A percentile compares a stretch with the other conserved stretches of the same genome.
Conservation (phyloP, 2,113 vertebrate genomes). For the Rhinolophus sinicus region DNA sequence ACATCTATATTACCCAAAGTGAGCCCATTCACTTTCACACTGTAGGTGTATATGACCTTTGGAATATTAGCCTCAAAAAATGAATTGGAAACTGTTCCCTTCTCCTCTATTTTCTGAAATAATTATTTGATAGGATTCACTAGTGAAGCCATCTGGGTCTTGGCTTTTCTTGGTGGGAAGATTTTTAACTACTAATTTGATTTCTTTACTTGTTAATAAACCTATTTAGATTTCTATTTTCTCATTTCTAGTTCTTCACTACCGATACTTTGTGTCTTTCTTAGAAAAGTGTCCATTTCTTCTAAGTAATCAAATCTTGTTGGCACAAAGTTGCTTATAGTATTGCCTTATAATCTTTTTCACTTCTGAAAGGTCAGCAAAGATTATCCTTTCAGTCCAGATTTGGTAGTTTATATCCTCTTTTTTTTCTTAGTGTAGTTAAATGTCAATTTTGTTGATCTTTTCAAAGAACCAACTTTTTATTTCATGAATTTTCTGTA, state of each 20-base stretch:
- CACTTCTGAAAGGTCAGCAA: not conserved
- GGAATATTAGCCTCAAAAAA: not conserved
- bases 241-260: not conserved
- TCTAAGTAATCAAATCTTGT: not conserved
- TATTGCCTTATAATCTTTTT: not conserved
- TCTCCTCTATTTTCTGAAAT: not conserved
- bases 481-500: not conserved
- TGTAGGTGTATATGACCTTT: not conserved
- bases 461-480: not conserved
- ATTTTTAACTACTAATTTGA: not conserved
- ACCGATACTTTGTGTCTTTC: not conserved
- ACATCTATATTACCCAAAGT: not conserved
- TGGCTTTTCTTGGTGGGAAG: not conserved
- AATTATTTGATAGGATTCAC: not conserved
- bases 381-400: not conserved
- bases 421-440: not conserved
- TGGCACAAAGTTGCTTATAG: not conserved
- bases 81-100: not conserved
- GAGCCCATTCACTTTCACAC: not conserved
- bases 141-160: not conserved
- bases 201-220: not conserved
- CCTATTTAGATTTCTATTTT: not conserved
- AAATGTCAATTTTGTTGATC: not conserved
- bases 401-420: not conserved
- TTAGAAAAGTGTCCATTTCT: not conserved